Base-by-base conservation (phyloP, 2,113 vertebrate genomes). In the Serranochromis macrocephalus region DNA sequence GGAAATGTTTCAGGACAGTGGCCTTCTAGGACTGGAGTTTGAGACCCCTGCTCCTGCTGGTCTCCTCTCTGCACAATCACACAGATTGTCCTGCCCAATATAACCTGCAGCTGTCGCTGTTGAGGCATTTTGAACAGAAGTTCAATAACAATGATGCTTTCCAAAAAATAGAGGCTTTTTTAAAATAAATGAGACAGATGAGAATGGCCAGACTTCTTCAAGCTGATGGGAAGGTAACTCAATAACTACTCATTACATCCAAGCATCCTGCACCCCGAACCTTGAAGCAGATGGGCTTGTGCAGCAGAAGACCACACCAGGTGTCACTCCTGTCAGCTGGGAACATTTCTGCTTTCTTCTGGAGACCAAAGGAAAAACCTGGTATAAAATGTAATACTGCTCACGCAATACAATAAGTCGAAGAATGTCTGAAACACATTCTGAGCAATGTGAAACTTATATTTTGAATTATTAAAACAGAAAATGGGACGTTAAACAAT, bases 371-470 rank as follows among this genome's bases (percentile, higher is more conserved):
- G n/a, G 40, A 36, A 36, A 38, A 68, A 13, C 33, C 63, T 5
- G 19, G 3, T 68, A 40, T 40, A 21, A 68, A 13, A 68, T 40
- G 0, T 8, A 21, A 21, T 8, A 5, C 19, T 5, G 11, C 33
- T 38, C 33, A 66, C 33, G 0, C 33, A 68, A 68, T 7, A 0
- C n/a, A 42, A 51, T 2, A 49, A 5, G 2, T 6, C 2, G 3
- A 54, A 83, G 21, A 71, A 51, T 9, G 47, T 54, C 36, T 53
- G 38, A 10, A 26, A 84, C 19, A 24, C 11, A 55, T 17, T 29
- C 24, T 49, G 0, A 0, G 40, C 17, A 49, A 31, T 47, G 0
- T 21, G 0, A 45, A 63, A 82, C 17, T 2, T 66, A 0, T 68
- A 68, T 38, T 21, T 38, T 68, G 33, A 68, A 68, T 38, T 0